phyloP scores from a whole-genome alignment of 2,113 vertebrate genomes.

The Zosterops pallidus region DNA sequence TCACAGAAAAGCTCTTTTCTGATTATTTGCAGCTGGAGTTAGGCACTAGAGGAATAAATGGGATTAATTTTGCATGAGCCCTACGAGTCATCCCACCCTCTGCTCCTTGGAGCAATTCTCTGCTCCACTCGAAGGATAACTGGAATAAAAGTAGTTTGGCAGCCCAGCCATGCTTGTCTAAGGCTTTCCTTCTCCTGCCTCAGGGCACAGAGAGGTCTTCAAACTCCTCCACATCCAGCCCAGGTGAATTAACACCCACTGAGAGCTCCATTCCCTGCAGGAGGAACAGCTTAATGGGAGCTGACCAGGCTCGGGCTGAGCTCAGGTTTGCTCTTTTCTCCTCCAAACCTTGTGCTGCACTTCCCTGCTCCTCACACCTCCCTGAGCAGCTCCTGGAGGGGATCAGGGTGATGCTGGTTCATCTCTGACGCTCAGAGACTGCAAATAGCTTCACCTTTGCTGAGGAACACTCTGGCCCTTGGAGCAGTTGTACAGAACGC shows the following conservation, averaged over 20 bases:
- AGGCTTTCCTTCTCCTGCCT: not conserved
- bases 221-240: not conserved
- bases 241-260: not conserved
- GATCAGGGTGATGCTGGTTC: not conserved
- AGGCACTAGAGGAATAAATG: not conserved
- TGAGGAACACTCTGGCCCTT: not conserved
- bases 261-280: not conserved
- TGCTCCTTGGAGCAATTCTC: not conserved
- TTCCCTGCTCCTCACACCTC: not conserved
- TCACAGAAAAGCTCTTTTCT: not conserved
- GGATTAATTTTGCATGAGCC: not conserved
- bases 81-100: not conserved
- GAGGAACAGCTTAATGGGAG: not conserved
- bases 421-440: not conserved
- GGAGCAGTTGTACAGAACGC: not conserved
- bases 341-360: not conserved
- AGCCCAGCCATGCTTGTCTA: not conserved
- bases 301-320: rapidly evolving
- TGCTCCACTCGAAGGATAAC: not conserved
- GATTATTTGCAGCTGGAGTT: not conserved
- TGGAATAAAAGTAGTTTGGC: not conserved
- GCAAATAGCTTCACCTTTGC: slow-evolving; percentile 4
- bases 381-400: not conserved
- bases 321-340: not conserved
- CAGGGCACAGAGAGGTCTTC: not conserved